Conservation (phyloP, 1,140 invertebrate species). For the Sinella curviseta region DNA sequence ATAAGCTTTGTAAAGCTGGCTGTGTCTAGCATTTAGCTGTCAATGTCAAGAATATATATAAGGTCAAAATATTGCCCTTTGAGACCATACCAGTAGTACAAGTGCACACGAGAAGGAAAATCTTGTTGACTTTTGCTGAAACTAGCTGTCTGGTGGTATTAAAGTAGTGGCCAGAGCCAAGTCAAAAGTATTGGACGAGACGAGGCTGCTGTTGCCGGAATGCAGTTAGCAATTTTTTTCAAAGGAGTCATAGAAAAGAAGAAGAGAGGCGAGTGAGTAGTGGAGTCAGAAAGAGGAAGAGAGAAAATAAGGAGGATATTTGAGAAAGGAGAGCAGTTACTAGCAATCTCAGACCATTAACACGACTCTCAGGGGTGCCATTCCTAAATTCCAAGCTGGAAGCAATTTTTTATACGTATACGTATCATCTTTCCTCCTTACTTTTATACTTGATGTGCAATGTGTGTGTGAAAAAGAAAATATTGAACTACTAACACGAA, state of each 20-base stretch:
- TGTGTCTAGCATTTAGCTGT: not conserved
- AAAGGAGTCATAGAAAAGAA: not conserved
- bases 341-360: conserved; percentile 45
- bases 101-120: not conserved
- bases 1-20: not conserved
- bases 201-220: not conserved
- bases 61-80: conserved; percentile 10
- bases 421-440: conserved; percentile 6
- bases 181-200: not conserved
- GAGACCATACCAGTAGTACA: not conserved
- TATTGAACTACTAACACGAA: too few species aligned
- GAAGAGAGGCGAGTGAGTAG: not conserved
- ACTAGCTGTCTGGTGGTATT: conserved; percentile 6
- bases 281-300: not conserved
- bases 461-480: too few species aligned
- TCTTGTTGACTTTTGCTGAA: not conserved
- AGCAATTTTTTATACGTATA: not conserved
- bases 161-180: not conserved
- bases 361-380: conserved; percentile 41
- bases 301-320: conserved; percentile 33
- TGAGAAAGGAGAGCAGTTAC: conserved; percentile 30
- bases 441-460: too few species aligned
- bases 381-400: conserved; percentile 34
- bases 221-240: not conserved
- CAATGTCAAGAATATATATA: conserved; percentile 14